These are phyloP conservation scores for Nothobranchius furzeri DNA, from an alignment of 2,113 vertebrate genomes.

Conservation along the genomic window DNA sequence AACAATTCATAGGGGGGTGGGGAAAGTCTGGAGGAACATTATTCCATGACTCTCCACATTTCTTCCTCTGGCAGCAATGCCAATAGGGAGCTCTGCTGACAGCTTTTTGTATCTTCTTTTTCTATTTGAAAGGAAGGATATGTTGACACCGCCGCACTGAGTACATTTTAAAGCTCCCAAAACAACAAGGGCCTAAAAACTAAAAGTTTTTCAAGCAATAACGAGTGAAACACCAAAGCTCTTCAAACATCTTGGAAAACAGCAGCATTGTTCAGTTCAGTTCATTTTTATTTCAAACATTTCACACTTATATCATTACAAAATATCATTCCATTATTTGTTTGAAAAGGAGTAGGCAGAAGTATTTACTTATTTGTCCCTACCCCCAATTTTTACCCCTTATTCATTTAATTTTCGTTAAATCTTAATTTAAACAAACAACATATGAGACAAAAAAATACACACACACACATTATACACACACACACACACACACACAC, in stretches of 20 bases:
- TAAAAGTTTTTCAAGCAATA: conserved; percentile 25
- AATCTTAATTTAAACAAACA: too few relatives aligned
- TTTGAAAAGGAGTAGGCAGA: too few relatives aligned
- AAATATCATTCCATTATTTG: too few relatives aligned
- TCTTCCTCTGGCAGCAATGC: conserved; percentile 39
- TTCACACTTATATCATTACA: too few relatives aligned
- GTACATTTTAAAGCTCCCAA: conserved; percentile 42
- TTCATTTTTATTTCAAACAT: too few relatives aligned
- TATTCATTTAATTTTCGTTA: too few relatives aligned
- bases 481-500: too few relatives aligned
- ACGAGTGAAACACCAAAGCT: conserved; percentile 25
- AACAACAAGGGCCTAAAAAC: conserved; percentile 28
- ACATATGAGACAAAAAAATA: too few relatives aligned
- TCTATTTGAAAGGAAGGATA: conserved; percentile 36
- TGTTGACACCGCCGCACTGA: conserved; percentile 42
- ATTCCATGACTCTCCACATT: conserved; percentile 45
- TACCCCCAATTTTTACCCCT: too few relatives aligned
- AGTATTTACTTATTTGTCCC: too few relatives aligned
- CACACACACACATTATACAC: too few relatives aligned
- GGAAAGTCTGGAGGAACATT: conserved; percentile 34
- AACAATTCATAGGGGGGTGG: conserved; percentile 40
- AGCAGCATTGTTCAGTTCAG: not conserved
- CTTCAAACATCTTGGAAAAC: conserved; percentile 31
- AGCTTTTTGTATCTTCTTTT: conserved; percentile 45
- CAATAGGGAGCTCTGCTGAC: conserved; percentile 42